A percentile compares a stretch with the other conserved stretches of the same genome.
Conservation (phyloP, 2,113 vertebrate species). For the Zootoca vivipara region DNA sequence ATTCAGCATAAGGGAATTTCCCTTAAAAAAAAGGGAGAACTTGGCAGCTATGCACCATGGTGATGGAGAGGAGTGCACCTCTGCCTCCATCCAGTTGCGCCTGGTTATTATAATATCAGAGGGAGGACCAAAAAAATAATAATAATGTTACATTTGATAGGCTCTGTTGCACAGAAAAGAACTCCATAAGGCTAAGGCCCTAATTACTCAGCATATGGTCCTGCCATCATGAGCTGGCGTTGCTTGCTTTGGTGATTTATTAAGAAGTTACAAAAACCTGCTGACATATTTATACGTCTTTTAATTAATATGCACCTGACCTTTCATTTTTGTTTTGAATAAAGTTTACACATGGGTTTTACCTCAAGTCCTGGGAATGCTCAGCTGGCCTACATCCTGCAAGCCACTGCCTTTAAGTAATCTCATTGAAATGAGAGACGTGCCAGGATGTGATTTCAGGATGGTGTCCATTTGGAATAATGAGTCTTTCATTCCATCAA, state of each 20-base stretch:
- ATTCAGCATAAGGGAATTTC: too few species aligned
- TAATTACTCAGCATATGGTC: conserved; percentile 35
- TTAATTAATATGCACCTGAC: conserved; percentile 72
- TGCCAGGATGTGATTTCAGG: background rate
- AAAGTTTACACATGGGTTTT: conserved; percentile 50
- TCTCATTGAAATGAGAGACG: background rate
- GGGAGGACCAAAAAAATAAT: background rate
- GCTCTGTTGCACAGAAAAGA: background rate
- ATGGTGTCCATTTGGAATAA: conserved; percentile 28
- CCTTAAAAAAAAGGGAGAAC: too few species aligned
- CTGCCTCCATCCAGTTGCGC: background rate
- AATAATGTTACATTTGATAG: background rate
- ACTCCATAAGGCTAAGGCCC: conserved; percentile 31
- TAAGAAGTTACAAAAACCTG: conserved; percentile 73
- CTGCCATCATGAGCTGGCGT: conserved; percentile 64
- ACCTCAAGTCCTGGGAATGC: conserved; percentile 48
- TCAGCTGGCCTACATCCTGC: background rate
- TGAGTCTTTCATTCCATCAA: conserved; percentile 23
- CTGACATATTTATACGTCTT: conserved; percentile 76
- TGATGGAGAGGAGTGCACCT: background rate
- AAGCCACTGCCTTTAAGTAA: background rate
- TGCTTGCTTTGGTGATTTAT: conserved; percentile 71
- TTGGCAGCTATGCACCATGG: too few species aligned
- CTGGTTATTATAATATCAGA: background rate
- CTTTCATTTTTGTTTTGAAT: conserved; percentile 68